Conservation (phyloP, 1,140 invertebrate species). For the Plutomurus gul region DNA sequence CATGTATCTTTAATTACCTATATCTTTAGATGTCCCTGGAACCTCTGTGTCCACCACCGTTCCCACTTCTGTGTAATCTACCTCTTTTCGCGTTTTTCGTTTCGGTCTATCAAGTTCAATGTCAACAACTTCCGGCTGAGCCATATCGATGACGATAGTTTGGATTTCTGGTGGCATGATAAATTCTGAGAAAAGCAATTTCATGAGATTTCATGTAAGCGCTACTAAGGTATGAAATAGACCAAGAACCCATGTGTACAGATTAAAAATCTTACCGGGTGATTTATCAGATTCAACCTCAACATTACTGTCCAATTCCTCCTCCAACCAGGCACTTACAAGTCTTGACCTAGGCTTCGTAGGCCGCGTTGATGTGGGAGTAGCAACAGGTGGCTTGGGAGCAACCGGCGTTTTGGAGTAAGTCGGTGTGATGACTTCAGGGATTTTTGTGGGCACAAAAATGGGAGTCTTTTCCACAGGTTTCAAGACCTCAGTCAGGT, state of each 20-base stretch:
- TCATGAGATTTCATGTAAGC: background rate
- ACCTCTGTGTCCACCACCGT: background rate
- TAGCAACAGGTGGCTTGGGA: background rate
- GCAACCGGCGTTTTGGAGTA: background rate
- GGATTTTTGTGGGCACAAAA: background rate
- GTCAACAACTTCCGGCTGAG: background rate
- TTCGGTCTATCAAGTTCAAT: constrained; percentile 1
- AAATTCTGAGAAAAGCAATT: background rate
- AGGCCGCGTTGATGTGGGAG: background rate
- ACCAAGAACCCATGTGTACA: too few species aligned
- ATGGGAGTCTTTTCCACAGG: background rate
- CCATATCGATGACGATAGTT: background rate
- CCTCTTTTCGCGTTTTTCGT: background rate
- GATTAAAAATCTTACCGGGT: background rate
- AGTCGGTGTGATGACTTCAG: background rate
- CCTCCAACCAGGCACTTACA: constrained; percentile 6
- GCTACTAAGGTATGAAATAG: background rate
- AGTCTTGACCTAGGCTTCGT: constrained; percentile 3
- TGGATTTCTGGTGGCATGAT: background rate
- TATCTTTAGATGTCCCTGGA: constrained; percentile 5
- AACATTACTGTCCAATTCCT: constrained; percentile 7
- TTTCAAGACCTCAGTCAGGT: background rate
- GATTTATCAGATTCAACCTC: constrained; percentile 9
- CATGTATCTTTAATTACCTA: background rate
- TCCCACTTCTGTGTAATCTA: constrained; percentile 4